These are phyloP conservation scores for Kuschelorhynchus macadamiae DNA, from an alignment of 2,888 invertebrate species.

Conservation along the genomic window DNA sequence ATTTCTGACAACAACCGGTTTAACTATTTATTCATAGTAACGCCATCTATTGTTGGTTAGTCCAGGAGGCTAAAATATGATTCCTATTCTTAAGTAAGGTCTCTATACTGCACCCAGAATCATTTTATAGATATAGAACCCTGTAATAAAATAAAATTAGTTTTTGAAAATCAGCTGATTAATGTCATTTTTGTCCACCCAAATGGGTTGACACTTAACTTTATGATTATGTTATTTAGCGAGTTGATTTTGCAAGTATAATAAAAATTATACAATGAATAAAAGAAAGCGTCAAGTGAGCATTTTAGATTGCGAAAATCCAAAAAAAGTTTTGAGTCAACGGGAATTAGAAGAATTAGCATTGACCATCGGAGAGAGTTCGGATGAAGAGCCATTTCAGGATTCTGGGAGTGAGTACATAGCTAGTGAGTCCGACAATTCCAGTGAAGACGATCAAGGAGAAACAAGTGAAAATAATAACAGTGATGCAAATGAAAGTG, in stretches of 20 bases:
- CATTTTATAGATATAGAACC: not conserved
- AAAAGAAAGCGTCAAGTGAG: constrained; percentile 12
- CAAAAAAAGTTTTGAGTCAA: too few relatives aligned
- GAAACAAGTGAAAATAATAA: too few relatives aligned
- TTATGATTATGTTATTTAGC: not conserved
- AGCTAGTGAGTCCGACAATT: constrained; percentile 10
- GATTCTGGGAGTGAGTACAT: constrained; percentile 12
- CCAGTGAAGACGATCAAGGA: too few relatives aligned
- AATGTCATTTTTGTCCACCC: constrained; percentile 3
- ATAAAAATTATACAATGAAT: constrained; percentile 12
- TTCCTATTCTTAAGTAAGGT: constrained; percentile 5
- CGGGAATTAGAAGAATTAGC: constrained; percentile 15
- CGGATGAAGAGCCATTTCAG: constrained; percentile 18
- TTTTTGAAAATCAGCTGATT: constrained; percentile 8
- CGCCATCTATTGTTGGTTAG: not conserved
- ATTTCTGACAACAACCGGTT: constrained; percentile 6
- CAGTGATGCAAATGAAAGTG: constrained; percentile 10
- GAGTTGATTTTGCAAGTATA: not conserved
- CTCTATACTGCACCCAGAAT: constrained; percentile 1
- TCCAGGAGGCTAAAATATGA: constrained; percentile 1
- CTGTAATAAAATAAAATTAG: not conserved
- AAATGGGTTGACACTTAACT: constrained; percentile 8
- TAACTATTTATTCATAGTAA: constrained; percentile 6
- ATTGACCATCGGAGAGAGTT: constrained; percentile 8
- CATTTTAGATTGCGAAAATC: constrained; percentile 20